Evolutionary conservation across 2,888 invertebrate genomes (phyloP).

Genomic region (Muschampia plurimacula): DNA sequence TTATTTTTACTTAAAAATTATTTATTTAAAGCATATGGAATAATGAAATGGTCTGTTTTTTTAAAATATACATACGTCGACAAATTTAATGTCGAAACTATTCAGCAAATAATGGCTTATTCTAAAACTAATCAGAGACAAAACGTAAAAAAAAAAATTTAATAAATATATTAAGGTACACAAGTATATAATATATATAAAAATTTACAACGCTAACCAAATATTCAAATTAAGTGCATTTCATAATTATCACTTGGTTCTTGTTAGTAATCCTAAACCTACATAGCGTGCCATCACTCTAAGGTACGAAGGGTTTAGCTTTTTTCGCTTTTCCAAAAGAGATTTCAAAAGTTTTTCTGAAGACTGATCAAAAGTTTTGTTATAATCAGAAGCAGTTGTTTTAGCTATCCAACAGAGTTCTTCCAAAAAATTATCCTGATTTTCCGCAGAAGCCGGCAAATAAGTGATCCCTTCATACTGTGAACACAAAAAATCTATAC

Average conservation of each 20-base stretch:
- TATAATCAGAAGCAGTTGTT: constrained; percentile 77
- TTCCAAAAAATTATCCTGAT: constrained; percentile 68
- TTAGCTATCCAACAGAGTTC: constrained; percentile 79
- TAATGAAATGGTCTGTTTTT: too few relatives aligned
- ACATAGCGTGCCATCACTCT: constrained; percentile 81
- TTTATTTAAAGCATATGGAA: too few relatives aligned
- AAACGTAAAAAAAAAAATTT: too few relatives aligned
- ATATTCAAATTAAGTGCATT: constrained; percentile 14
- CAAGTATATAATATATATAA: not conserved
- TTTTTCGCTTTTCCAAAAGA: constrained; percentile 70
- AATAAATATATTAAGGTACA: too few relatives aligned
- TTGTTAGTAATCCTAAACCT: constrained; percentile 71
- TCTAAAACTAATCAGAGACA: too few relatives aligned
- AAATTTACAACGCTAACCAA: not conserved
- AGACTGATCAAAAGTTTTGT: constrained; percentile 68
- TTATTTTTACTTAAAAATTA: too few relatives aligned
- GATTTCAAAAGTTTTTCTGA: constrained; percentile 68
- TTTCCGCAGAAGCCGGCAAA: constrained; percentile 59
- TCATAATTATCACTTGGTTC: constrained; percentile 37
- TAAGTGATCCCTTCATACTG: constrained; percentile 70
- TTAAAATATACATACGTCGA: too few relatives aligned
- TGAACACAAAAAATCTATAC: constrained; percentile 42
- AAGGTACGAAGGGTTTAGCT: constrained; percentile 74
- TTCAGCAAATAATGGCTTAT: too few relatives aligned
- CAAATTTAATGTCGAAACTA: too few relatives aligned